Evolutionary conservation across 2,888 invertebrate genomes (phyloP), one percentile per base, ranked within the genome.

Genomic region (Andrena bicolor): DNA sequence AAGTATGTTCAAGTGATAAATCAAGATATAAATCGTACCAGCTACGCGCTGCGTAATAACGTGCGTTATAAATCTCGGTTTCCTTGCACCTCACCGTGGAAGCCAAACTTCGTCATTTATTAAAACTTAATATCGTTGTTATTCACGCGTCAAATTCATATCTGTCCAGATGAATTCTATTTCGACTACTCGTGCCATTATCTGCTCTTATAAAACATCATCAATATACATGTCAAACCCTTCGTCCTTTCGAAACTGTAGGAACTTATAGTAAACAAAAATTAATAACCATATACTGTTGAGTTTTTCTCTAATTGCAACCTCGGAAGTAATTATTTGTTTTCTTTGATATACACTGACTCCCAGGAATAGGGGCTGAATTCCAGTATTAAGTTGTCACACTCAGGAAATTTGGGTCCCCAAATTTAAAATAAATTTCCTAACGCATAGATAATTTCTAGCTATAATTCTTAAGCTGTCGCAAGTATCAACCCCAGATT

Each of bases 1-100:
- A 78, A 56, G 64, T 60, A 58, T 7, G 78, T 28, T 48, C 32
- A 61, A 63, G 53, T 35, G 61, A 63, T 56, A 63, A 69, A 69
- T 76, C 77, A 75, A 41, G 30, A n/a, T 61, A 76, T 60, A 77
- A 41, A 77, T 77, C 35, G 61, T 8, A 10, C 16, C 10, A 5
- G 10, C 16, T 49, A 75, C 32, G 35, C 20, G 20, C 35, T 51
- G 26, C 65, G 65, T 65, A 75, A 75, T 75, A 65, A 51, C 8
- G 49, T 13, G 28, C 20, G 23, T 65, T 76, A 51, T 30, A 65
- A 76, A 77, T 65, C 35, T 23, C 49, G 58, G 28, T 60, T 76
- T 76, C 48, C 35, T 76, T 13, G 20, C 13, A 10, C 7, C 10
- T 23, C 2, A 4, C 30, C 23, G 10, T 16, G 4, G 10, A 10